Percentiles rank a stretch among this genome's conserved stretches.
These are phyloP conservation scores for Drosophila navojoa DNA, from an alignment of 1,140 invertebrate species.

Conservation along the genomic window DNA sequence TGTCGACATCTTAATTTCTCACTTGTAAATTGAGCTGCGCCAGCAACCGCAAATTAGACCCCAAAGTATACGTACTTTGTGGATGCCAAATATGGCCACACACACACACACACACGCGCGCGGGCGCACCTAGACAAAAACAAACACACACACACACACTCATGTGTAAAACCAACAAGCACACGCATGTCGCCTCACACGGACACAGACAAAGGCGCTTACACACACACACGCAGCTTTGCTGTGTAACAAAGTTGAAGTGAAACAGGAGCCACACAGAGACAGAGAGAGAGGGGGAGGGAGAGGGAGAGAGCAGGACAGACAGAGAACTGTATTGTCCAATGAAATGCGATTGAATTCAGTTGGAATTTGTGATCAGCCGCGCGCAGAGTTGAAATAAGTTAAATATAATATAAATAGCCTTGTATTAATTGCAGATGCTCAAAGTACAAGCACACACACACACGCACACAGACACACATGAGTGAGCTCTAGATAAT, in stretches of 20 bases:
- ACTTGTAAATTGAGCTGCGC: slow-evolving; percentile 80
- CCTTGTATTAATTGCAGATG: no score
- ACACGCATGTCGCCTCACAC: slow-evolving; percentile 28
- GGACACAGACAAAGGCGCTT: neutral
- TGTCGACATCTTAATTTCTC: slow-evolving; percentile 80
- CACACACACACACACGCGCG: slow-evolving; percentile 5
- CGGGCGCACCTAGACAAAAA: slow-evolving; percentile 19
- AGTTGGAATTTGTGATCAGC: neutral
- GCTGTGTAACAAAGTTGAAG: slow-evolving; percentile 45
- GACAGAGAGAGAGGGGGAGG: no score
- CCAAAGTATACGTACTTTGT: slow-evolving; percentile 80
- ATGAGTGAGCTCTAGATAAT: no score
- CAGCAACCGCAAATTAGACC: slow-evolving; percentile 80
- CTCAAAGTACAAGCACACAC: no score
- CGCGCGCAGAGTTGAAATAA: no score
- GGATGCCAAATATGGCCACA: slow-evolving; percentile 69
- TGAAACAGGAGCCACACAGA: neutral
- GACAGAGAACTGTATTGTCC: neutral
- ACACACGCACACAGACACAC: no score
- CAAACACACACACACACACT: slow-evolving; percentile 33
- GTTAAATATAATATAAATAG: no score
- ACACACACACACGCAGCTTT: neutral
- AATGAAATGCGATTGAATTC: neutral
- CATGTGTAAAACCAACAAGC: slow-evolving; percentile 66
- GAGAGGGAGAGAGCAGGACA: no score